Evolutionary conservation across 2,797 vertebrate genomes (phyloP).

Genomic region (Cyprinella venusta): DNA sequence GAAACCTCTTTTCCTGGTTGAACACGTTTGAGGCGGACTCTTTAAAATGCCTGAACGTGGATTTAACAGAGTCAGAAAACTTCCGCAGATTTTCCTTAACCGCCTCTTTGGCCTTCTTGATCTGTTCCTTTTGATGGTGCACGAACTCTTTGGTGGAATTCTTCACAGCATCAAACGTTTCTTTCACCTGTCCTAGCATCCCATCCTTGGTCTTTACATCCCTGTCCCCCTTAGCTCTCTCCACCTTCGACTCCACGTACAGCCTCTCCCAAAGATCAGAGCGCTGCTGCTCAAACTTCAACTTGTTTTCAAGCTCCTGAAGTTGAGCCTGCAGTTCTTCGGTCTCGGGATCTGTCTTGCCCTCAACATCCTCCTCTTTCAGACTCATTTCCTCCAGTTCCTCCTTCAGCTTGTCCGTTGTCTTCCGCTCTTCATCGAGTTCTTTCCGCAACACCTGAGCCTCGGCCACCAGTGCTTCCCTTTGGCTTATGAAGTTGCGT

Average conservation of each 20-base stretch:
- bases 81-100: constrained; percentile 96
- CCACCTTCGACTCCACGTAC: constrained; percentile 91
- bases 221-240: constrained; percentile 81
- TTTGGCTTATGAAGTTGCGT: constrained; percentile 79
- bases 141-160: constrained; percentile 98
- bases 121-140: constrained; percentile 97
- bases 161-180: constrained; percentile 96
- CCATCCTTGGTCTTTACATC: constrained; percentile 78
- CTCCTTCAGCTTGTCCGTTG: constrained; percentile 79
- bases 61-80: constrained; percentile 96
- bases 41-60: constrained; percentile 93
- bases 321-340: constrained; percentile 80
- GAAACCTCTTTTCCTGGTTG: constrained; percentile 70
- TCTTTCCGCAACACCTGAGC: constrained; percentile 82
- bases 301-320: constrained; percentile 86
- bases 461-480: constrained; percentile 81
- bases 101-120: constrained; percentile 96
- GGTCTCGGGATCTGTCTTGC: constrained; percentile 69
- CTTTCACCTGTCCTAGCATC: constrained; percentile 88
- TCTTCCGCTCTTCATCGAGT: constrained; percentile 81
- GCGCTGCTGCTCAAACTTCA: constrained; percentile 93
- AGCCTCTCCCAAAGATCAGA: constrained; percentile 96
- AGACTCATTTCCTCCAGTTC: constrained; percentile 80
- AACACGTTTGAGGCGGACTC: constrained; percentile 88
- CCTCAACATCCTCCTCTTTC: constrained; percentile 56